A percentile compares a stretch with the other conserved stretches of the same genome.
phyloP scores from a whole-genome alignment of 2,113 vertebrate species.

The Bos javanicus region DNA sequence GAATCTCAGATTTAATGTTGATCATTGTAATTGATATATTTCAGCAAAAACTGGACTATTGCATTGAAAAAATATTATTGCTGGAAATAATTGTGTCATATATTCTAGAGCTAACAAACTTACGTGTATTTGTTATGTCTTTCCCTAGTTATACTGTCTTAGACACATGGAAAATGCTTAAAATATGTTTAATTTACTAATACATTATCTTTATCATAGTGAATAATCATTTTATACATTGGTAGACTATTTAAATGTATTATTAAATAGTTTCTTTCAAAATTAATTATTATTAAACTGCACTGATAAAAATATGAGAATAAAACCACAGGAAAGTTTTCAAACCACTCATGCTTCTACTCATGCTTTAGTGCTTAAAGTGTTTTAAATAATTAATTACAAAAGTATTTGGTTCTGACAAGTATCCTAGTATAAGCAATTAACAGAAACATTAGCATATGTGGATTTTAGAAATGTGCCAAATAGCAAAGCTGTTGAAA shows the following conservation, averaged over 20 bases:
- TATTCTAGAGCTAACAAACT: not conserved
- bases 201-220: not conserved
- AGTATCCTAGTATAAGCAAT: constrained; percentile 33
- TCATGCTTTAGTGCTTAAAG: not conserved
- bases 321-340: not conserved
- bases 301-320: constrained; percentile 14
- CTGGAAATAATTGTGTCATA: not conserved
- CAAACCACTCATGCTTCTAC: not conserved
- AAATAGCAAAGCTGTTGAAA: constrained; percentile 45
- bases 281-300: constrained; percentile 19
- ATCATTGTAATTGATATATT: not conserved
- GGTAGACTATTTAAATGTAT: not conserved
- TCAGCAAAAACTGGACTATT: not conserved
- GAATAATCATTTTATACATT: not conserved
- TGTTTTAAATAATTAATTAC: constrained; percentile 49
- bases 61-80: not conserved
- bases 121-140: not conserved
- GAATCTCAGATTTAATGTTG: not conserved
- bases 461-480: constrained; percentile 50
- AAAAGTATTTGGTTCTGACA: constrained; percentile 37
- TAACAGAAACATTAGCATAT: constrained; percentile 55
- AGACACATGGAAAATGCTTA: not conserved
- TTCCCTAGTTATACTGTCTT: not conserved
- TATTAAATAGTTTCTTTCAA: not conserved
- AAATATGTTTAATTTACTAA: constrained; percentile 9